Base-by-base conservation (phyloP, 2,113 vertebrate genomes). In the Origma solitaria region DNA sequence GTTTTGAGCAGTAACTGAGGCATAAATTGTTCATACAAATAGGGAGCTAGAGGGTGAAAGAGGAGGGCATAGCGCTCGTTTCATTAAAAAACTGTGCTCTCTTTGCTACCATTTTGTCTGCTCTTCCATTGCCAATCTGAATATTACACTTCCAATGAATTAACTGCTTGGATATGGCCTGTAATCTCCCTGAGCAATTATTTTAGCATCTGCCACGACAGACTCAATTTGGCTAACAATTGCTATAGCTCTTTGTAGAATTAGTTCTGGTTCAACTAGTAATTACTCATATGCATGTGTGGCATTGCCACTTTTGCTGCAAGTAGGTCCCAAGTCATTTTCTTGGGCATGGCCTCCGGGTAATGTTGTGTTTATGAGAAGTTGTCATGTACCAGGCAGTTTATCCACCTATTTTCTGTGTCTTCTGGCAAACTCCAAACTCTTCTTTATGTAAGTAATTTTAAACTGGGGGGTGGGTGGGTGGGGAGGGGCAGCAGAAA, bases 221-320 rank as follows among this genome's bases (percentile, higher is more conserved):
- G 64, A 90, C 85, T 95, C 54, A 85, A 96, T 97, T 95, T 95
- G 82, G 62, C 68, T 90, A 93, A 90, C 90, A 95, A 91, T 92
- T 90, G 66, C 54, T 93, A n/a, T 88, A 86, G 75, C 75, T 92
- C 62, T 91, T 85, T 85, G 87, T 84, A 81, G 71, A 90, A 95
- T 94, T 96, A 95, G 92, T 95, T 96, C 91, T 96, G 78, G 90
- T 95, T 96, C 90, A 95, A 54, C 84, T 86, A 73, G 42, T 88
- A 95, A 94, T 95, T 91, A 81, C 71, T 95, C 75, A 70, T 80
- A 90, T 44, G 31, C 77, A 73, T 81, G 64, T 72, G 58, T 87
- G n/a, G 58, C 77, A 33, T 54, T 47, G 82, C 71, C 51, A 53
- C 51, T 95, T 91, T n/a, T 21, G 5, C 82, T 89, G 50, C 62